phyloP scores from a whole-genome alignment of 1,140 invertebrate species.

The Ooceraea biroi region DNA sequence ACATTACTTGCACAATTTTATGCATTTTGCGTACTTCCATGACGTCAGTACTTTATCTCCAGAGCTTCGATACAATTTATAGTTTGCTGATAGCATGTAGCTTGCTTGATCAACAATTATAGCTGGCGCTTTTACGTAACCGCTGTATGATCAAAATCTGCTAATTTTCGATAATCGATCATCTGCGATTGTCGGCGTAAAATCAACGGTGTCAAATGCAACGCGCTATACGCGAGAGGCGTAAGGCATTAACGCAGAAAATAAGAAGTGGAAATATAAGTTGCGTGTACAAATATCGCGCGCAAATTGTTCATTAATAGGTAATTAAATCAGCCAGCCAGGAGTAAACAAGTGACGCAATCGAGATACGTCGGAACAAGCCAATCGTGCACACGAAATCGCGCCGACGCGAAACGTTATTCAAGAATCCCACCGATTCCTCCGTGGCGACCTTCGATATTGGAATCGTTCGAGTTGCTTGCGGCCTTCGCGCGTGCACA shows the following conservation, averaged over 20 bases:
- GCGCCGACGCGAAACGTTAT: neutral
- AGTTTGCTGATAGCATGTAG: slow-evolving; percentile 15
- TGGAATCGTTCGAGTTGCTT: slow-evolving; percentile 1
- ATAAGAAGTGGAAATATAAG: neutral
- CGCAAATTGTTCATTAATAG: slow-evolving; percentile 36
- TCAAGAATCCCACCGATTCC: neutral
- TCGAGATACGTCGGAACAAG: slow-evolving; percentile 39
- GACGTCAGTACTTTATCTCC: neutral
- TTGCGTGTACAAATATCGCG: neutral
- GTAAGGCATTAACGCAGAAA: neutral
- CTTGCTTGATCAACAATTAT: slow-evolving; percentile 42
- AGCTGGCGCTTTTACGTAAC: slow-evolving; percentile 41
- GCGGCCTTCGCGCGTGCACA: slow-evolving; percentile 11
- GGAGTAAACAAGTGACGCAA: slow-evolving; percentile 52
- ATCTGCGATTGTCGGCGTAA: neutral
- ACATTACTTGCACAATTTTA: slow-evolving; percentile 4
- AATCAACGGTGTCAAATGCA: neutral
- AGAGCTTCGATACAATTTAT: no score
- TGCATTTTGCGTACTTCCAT: no score
- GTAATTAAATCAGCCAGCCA: slow-evolving; percentile 44
- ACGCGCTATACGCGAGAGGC: neutral
- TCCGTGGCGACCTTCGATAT: neutral
- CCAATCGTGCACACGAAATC: neutral
- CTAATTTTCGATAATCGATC: slow-evolving; percentile 12
- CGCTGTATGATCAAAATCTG: slow-evolving; percentile 14